These are phyloP conservation scores for Psephotus haematonotus DNA, from an alignment of 2,113 vertebrate genomes.

Conservation along the genomic window DNA sequence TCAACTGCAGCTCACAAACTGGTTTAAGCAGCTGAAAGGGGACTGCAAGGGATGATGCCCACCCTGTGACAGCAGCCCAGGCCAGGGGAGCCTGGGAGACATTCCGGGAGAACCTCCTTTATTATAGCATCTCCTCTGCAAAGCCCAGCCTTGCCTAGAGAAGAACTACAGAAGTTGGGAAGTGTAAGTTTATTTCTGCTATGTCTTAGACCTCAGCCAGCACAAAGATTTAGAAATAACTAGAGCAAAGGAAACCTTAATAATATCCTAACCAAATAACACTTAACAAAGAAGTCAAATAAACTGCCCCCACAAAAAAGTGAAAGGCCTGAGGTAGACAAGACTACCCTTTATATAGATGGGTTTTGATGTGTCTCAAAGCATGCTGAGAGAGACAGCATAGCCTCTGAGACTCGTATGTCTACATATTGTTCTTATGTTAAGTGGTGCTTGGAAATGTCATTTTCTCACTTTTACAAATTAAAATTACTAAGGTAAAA, in stretches of 20 bases:
- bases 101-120: not conserved
- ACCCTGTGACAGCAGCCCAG: rapidly evolving
- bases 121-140: not conserved
- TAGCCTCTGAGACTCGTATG: rapidly evolving
- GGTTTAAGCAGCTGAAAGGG: rapidly evolving
- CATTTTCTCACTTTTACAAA: not conserved
- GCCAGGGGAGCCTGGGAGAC: rapidly evolving
- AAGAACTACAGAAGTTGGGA: not conserved
- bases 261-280: not conserved
- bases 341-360: not conserved
- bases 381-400: not conserved
- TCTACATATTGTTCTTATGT: not conserved
- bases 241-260: not conserved
- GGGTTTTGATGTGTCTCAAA: not conserved
- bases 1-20: not conserved
- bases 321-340: not conserved
- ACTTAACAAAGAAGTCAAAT: not conserved
- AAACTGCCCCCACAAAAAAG: not conserved
- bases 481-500: not conserved
- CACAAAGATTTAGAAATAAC: not conserved
- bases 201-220: rapidly evolving
- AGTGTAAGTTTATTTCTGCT: not conserved
- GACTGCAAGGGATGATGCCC: not conserved
- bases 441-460: not conserved
- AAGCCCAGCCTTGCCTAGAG: not conserved